Conservation (phyloP, 1,140 invertebrate species). For the Pararge aegeria region DNA sequence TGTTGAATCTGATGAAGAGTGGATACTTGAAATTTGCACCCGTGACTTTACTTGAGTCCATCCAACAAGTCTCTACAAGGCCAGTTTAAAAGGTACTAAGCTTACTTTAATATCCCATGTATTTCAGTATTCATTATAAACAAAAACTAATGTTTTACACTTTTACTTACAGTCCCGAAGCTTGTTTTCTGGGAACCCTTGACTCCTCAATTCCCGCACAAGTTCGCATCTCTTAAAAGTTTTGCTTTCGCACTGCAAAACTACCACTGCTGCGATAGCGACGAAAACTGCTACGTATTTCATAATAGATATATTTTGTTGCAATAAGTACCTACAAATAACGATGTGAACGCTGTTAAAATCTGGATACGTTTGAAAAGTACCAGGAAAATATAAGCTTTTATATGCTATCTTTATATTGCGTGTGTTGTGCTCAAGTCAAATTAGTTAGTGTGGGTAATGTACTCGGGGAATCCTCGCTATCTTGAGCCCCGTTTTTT, state of each 20-base stretch:
- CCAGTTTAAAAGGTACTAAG: no score
- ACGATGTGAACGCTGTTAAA: background rate
- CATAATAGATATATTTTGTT: background rate
- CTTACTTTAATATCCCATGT: no score
- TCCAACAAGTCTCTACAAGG: no score
- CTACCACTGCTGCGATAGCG: conserved; percentile 21
- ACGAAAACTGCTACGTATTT: conserved; percentile 23
- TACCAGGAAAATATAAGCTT: conserved; percentile 8
- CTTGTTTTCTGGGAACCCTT: conserved; percentile 49
- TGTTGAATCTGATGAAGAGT: no score
- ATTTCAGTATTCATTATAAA: background rate
- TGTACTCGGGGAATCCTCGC: conserved; percentile 16
- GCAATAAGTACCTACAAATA: background rate
- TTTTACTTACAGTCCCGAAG: conserved; percentile 49
- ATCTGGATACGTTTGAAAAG: conserved; percentile 5
- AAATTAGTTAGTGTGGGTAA: background rate
- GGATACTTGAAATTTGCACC: no score
- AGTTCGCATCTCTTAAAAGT: conserved; percentile 43
- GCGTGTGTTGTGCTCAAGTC: background rate
- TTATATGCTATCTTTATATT: conserved; percentile 1
- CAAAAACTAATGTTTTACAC: conserved; percentile 1
- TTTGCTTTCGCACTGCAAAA: conserved; percentile 35
- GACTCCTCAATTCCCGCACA: conserved; percentile 41
- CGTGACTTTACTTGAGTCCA: no score
- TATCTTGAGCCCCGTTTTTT: background rate